Evolutionary conservation across 2,113 vertebrate species (phyloP), one percentile per base, ranked within the genome.

Genomic region (Fukomys damarensis): DNA sequence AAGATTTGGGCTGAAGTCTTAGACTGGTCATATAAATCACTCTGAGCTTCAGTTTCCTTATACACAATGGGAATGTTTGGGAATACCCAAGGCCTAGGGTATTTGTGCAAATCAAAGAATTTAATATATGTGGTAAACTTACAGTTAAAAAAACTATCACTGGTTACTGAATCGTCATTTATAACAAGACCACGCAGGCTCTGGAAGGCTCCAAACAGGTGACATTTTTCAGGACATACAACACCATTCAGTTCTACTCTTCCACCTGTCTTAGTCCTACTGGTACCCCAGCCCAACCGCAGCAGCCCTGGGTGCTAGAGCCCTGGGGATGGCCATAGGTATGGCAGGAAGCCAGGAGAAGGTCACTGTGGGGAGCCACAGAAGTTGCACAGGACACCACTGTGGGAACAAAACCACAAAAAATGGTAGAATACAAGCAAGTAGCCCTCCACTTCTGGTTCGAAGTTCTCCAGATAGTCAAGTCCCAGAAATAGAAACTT

Each of bases 1-100:
- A 61, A 86, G 14, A 92, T 59, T 63, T 87, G 43, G 81, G 30
- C 56, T 92, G 77, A 80, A 89, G 22, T 38, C 20, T 3, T 1
- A 35, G 4, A 28, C 19, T 90, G 74, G 30, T 81, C 63, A 85
- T 76, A 84, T 92, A 61, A 97, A 76, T 77, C 28, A 93, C 85
- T 86, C 49, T 85, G 63, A 76, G 32, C 28, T 20, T 91, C 66
- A 26, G 61, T 59, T 84, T 96, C 68, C 19, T 91, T 8, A 38
- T 86, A 38, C 70, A 1, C 93, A 80, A 52, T 38, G 32, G 30
- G 54, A 32, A 49, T 49, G 13, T 32, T 9, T 63, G 76, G 82
- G 74, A 91, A 74, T 7, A 83, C 10, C 11, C 38, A 63, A 86
- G 89, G 38, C 43, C 49, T 5, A 46, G 32, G 12, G 52, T 91